phyloP scores from a whole-genome alignment of 2,113 vertebrate species.

The Procavia capensis region DNA sequence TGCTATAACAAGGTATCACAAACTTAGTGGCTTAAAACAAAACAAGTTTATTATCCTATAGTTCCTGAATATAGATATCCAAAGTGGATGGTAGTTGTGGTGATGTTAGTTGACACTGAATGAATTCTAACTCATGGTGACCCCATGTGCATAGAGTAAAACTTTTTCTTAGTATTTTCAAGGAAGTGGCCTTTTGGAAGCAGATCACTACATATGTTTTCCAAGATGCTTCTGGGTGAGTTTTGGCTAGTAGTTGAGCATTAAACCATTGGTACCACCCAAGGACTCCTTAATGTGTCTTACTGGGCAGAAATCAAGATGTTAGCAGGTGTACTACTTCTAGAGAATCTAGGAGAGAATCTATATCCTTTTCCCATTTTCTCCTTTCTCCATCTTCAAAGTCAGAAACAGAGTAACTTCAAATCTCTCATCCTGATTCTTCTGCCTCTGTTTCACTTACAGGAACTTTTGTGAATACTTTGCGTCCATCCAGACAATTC shows the following conservation, averaged over 20 bases:
- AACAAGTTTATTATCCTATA: not conserved
- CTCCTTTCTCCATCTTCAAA: not conserved
- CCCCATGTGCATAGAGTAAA: not conserved
- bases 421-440: not conserved
- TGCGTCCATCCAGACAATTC: too few species aligned
- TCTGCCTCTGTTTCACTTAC: not conserved
- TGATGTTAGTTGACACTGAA: not conserved
- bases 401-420: not conserved
- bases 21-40: not conserved
- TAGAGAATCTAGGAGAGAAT: not conserved
- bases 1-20: not conserved
- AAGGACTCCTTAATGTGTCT: not conserved
- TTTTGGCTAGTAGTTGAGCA: not conserved
- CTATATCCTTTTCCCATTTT: not conserved
- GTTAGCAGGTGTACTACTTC: not conserved
- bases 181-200: not conserved
- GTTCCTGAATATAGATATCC: not conserved
- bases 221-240: too few species aligned
- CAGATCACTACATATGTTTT: not conserved
- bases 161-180: not conserved
- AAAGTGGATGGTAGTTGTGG: not conserved
- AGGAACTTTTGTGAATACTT: not conserved
- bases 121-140: not conserved
- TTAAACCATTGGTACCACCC: not conserved
- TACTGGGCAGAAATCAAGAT: not conserved